Evolutionary conservation across 92 coral and sea anemone genomes (phyloP).

Genomic region (Anthopleura xanthogrammica): DNA sequence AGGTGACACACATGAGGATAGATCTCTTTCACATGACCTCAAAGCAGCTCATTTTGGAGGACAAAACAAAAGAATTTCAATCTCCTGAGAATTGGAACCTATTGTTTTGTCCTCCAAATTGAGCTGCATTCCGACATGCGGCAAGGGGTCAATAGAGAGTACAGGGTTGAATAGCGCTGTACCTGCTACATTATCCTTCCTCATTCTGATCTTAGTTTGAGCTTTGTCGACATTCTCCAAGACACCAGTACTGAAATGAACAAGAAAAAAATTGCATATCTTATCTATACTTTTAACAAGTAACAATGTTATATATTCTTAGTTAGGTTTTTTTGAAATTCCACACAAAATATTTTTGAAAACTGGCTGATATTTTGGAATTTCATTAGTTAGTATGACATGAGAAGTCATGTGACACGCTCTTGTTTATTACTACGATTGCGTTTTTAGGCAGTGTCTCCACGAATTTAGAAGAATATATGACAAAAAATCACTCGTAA

Average conservation of each 20-base stretch:
- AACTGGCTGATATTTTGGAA: not conserved
- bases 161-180: not conserved
- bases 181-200: constrained; percentile 99
- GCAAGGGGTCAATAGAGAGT: too few relatives aligned
- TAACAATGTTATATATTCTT: too few relatives aligned
- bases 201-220: constrained; percentile 90
- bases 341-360: not conserved
- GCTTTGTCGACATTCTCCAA: constrained; percentile 99
- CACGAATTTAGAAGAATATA: not conserved
- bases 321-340: too few relatives aligned
- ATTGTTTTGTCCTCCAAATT: too few relatives aligned
- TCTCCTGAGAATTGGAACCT: too few relatives aligned
- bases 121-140: too few relatives aligned
- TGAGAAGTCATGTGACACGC: constrained; percentile 14
- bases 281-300: not conserved
- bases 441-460: not conserved
- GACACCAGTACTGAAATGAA: constrained; percentile 68
- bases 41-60: too few relatives aligned
- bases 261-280: not conserved
- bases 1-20: too few relatives aligned
- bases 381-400: not conserved
- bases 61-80: too few relatives aligned
- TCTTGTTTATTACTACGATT: not conserved
- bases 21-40: too few relatives aligned
- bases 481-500: not conserved